These are phyloP conservation scores for Napeogenes sylphis DNA, from an alignment of 2,888 invertebrate genomes.

Conservation along the genomic window DNA sequence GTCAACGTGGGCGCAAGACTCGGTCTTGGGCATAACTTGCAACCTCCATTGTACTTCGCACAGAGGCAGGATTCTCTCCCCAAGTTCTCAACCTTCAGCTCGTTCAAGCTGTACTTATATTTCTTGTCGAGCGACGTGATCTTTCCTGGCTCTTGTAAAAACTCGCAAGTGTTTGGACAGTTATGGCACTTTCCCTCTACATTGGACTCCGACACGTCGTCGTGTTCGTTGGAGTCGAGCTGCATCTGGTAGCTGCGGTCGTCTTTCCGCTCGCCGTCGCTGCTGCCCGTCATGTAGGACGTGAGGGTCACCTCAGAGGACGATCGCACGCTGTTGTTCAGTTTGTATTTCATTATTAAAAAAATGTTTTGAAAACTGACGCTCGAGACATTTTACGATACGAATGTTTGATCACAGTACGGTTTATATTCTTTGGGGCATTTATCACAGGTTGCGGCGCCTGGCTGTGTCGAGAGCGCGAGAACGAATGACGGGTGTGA, in stretches of 20 bases:
- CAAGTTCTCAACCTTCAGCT: constrained; percentile 61
- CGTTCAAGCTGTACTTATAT: constrained; percentile 61
- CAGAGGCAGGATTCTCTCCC: constrained; percentile 62
- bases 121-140: constrained; percentile 56
- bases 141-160: constrained; percentile 49
- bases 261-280: constrained; percentile 39
- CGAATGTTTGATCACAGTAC: constrained; percentile 19
- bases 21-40: constrained; percentile 64
- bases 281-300: constrained; percentile 61
- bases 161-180: constrained; percentile 58
- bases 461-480: constrained; percentile 30
- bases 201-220: constrained; percentile 50
- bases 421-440: constrained; percentile 13
- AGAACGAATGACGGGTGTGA: constrained; percentile 26
- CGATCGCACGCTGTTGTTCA: constrained; percentile 65
- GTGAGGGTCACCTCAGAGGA: constrained; percentile 69
- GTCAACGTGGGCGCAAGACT: constrained; percentile 48
- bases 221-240: constrained; percentile 57
- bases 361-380: constrained; percentile 57
- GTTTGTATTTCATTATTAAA: constrained; percentile 75
- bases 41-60: constrained; percentile 69
- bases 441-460: constrained; percentile 15
- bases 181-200: constrained; percentile 49
- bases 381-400: constrained; percentile 58
- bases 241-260: constrained; percentile 45